Evolutionary conservation across 1,140 invertebrate genomes (phyloP).

Genomic region (Gryllus bimaculatus): DNA sequence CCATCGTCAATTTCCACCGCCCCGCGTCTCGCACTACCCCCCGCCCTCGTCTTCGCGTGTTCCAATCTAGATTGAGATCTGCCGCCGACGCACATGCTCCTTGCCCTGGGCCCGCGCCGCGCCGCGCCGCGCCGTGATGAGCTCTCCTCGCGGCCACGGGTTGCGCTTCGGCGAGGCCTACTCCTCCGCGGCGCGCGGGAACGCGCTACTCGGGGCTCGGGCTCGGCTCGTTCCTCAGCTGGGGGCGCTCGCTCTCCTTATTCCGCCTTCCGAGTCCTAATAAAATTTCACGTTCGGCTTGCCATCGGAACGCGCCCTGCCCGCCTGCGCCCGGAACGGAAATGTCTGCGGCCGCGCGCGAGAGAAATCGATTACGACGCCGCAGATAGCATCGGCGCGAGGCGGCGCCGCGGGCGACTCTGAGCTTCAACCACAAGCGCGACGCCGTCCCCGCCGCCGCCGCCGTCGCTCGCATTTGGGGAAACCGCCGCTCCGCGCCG

Average conservation of each 20-base stretch:
- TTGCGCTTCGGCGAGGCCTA: background rate
- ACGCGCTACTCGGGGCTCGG: too few relatives aligned
- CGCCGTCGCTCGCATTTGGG: too few relatives aligned
- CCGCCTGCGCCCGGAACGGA: too few relatives aligned
- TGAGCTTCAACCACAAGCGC: too few relatives aligned
- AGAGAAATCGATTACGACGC: too few relatives aligned
- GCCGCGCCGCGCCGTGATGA: background rate
- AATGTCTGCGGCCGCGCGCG: too few relatives aligned
- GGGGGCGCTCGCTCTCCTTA: background rate
- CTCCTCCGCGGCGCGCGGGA: background rate
- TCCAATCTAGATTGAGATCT: slow-evolving; percentile 4
- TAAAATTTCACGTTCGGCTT: slow-evolving; percentile 1
- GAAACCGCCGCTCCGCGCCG: too few relatives aligned
- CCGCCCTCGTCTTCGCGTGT: background rate
- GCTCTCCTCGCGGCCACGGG: background rate
- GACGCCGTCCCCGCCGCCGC: too few relatives aligned
- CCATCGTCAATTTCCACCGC: too few relatives aligned
- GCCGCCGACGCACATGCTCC: background rate
- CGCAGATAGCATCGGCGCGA: too few relatives aligned
- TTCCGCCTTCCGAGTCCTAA: background rate
- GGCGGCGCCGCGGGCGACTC: too few relatives aligned
- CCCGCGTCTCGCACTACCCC: background rate
- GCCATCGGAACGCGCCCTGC: background rate
- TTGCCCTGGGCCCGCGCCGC: too few relatives aligned
- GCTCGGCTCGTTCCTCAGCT: background rate